Conservation (phyloP, 1,140 invertebrate species). For the Sycophila sp. region DNA sequence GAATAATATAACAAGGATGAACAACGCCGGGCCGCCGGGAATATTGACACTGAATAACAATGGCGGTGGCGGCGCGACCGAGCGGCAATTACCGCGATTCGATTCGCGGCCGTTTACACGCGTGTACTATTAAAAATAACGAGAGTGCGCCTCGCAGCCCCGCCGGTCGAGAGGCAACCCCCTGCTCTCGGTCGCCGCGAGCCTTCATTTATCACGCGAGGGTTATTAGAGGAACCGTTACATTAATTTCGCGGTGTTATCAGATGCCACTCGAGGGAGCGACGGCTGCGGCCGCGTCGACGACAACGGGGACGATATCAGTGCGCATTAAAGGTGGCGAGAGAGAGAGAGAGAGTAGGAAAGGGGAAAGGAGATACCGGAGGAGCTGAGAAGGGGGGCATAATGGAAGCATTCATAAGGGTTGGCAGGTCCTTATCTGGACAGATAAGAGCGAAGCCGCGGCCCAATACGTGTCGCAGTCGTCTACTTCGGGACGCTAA, state of each 20-base stretch:
- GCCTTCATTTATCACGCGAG: constrained; percentile 41
- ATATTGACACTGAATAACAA: constrained; percentile 23
- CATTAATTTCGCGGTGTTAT: constrained; percentile 50
- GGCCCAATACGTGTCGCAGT: constrained; percentile 40
- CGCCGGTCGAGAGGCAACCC: neutral
- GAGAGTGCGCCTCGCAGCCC: neutral
- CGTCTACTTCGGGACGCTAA: constrained; percentile 45
- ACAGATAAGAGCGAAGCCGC: constrained; percentile 52
- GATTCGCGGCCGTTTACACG: constrained; percentile 9
- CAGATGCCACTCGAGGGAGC: constrained; percentile 42
- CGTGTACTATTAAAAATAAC: constrained; percentile 32
- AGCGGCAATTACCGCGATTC: constrained; percentile 26
- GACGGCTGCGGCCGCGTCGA: neutral
- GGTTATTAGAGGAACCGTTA: constrained; percentile 48
- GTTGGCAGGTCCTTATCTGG: constrained; percentile 60
- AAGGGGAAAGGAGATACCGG: neutral
- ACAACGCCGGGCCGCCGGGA: neutral
- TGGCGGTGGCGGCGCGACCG: neutral
- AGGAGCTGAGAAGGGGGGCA: constrained; percentile 26
- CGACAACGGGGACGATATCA: neutral
- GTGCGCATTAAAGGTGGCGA: neutral
- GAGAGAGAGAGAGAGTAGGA: neutral
- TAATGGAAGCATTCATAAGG: constrained; percentile 63
- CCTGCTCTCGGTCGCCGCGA: neutral
- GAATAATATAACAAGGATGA: constrained; percentile 33